These are phyloP conservation scores for Sebastolobus alascanus DNA, from an alignment of 2,797 vertebrate species.

Conservation along the genomic window DNA sequence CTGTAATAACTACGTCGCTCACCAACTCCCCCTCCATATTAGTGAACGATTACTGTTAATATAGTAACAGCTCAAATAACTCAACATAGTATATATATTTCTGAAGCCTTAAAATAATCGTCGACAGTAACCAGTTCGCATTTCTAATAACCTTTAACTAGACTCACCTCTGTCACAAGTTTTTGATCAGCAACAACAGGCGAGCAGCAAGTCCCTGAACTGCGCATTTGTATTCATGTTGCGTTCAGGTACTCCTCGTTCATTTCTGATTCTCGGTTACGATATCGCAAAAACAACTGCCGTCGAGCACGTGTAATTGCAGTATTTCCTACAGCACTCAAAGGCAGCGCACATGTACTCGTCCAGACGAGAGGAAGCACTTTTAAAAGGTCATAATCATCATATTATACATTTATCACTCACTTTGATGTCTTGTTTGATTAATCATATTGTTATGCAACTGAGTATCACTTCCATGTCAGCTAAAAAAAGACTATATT, in stretches of 20 bases:
- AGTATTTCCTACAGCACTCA: neutral
- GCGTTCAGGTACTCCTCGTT: slow-evolving; percentile 51
- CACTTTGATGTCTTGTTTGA: slow-evolving; percentile 2
- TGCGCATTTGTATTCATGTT: slow-evolving; percentile 49
- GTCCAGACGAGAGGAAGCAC: neutral
- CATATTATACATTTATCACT: neutral
- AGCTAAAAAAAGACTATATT: neutral
- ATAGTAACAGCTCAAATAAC: neutral
- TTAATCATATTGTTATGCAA: neutral
- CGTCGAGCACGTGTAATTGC: rapidly evolving
- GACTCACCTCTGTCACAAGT: slow-evolving; percentile 43
- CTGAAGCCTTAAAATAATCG: neutral
- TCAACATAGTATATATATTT: neutral
- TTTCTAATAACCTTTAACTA: neutral
- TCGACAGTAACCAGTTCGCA: neutral
- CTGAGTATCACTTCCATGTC: neutral
- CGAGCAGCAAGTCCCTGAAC: slow-evolving; percentile 16
- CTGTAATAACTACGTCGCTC: neutral
- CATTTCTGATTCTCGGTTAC: rapidly evolving
- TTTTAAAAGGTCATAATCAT: neutral
- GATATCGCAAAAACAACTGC: neutral
- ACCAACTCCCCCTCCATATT: neutral
- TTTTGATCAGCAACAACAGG: neutral
- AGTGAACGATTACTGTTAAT: neutral
- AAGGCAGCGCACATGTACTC: neutral